Conservation (phyloP, 2,113 vertebrate species). For the Gnathonemus longibarbis region DNA sequence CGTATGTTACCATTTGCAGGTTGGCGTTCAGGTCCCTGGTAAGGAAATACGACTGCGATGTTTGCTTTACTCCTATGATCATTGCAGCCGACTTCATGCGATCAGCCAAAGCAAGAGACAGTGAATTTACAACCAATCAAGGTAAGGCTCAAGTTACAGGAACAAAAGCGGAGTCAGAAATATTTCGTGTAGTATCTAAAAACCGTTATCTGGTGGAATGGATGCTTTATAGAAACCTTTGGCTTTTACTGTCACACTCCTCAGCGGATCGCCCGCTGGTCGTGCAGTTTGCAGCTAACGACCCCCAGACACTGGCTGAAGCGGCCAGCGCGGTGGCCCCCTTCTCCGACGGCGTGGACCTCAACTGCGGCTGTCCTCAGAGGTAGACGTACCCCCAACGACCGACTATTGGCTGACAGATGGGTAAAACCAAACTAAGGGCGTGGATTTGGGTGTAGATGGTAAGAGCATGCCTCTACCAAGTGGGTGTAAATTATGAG, state of each 20-base stretch:
- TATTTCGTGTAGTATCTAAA: neutral
- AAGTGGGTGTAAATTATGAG: neutral
- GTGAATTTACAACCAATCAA: conserved; percentile 89
- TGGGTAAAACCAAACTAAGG: neutral
- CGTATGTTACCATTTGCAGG: conserved; percentile 50
- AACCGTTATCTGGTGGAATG: neutral
- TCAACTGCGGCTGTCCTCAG: conserved; percentile 97
- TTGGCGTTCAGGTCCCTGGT: conserved; percentile 88
- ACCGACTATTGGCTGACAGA: neutral
- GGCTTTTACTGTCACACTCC: conserved; percentile 29
- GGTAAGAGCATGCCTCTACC: too few relatives aligned
- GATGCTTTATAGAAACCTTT: neutral
- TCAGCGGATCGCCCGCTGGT: conserved; percentile 85
- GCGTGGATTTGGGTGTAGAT: neutral
- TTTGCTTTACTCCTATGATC: conserved; percentile 97
- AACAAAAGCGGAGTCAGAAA: neutral
- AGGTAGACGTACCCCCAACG: conserved; percentile 60
- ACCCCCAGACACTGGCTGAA: conserved; percentile 80
- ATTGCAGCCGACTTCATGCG: conserved; percentile 86
- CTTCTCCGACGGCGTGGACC: conserved; percentile 87
- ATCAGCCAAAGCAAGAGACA: conserved; percentile 91
- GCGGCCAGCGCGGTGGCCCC: conserved; percentile 76
- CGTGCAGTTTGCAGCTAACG: conserved; percentile 90
- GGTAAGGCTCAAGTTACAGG: conserved; percentile 52
- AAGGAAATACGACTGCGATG: conserved; percentile 82